Conservation (phyloP, 2,888 invertebrate genomes). For the Protonemura montana region DNA sequence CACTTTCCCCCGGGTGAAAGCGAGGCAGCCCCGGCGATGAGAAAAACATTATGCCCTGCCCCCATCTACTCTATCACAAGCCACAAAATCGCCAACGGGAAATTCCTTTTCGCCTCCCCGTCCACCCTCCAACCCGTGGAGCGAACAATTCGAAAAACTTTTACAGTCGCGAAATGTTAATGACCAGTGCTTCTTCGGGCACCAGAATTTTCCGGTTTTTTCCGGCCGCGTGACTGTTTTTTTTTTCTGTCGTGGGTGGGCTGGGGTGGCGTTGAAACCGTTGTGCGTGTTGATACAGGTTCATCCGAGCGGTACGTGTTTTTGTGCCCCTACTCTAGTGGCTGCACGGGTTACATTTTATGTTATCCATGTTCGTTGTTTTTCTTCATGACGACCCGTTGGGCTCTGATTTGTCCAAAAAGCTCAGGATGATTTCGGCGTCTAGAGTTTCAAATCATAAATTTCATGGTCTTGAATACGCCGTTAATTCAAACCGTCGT, state of each 20-base stretch:
- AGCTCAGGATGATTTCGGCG: too few relatives aligned
- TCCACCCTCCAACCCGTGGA: background rate
- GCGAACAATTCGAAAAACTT: background rate
- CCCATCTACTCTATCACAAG: background rate
- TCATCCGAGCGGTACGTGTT: background rate
- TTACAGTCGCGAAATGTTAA: background rate
- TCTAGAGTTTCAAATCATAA: too few relatives aligned
- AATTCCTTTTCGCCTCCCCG: background rate
- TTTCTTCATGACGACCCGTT: background rate
- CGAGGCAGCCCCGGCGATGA: background rate
- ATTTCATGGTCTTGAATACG: too few relatives aligned
- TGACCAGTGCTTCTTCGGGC: background rate
- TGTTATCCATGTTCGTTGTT: background rate
- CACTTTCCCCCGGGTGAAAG: background rate
- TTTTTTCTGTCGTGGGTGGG: background rate
- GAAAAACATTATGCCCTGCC: slow-evolving; percentile 1
- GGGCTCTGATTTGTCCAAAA: background rate
- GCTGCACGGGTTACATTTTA: background rate
- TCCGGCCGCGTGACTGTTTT: background rate
- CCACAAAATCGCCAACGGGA: background rate
- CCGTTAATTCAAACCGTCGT: too few relatives aligned
- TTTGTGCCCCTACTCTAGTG: background rate
- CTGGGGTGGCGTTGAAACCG: too few relatives aligned
- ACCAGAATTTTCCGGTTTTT: background rate
- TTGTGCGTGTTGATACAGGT: too few relatives aligned